These are phyloP conservation scores for Laticauda colubrina DNA, from an alignment of 2,113 vertebrate genomes.

Conservation along the genomic window DNA sequence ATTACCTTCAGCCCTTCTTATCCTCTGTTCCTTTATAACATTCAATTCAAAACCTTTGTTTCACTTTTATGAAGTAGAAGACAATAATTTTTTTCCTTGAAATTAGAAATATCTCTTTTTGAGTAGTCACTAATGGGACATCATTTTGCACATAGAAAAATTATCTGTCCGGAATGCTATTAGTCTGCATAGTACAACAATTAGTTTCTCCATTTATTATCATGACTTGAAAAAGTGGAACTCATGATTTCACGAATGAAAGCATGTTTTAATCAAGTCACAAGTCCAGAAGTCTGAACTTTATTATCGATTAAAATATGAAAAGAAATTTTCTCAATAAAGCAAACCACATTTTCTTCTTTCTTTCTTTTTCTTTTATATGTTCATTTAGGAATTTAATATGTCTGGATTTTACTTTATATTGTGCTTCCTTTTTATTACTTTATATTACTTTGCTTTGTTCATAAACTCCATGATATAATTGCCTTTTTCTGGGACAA, in stretches of 20 bases:
- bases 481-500: conserved; percentile 56
- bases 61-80: conserved; percentile 47
- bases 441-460: conserved; percentile 63
- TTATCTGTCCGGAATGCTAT: not conserved
- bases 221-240: conserved; percentile 41
- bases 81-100: conserved; percentile 45
- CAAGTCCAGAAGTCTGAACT: conserved; percentile 46
- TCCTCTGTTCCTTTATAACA: not conserved
- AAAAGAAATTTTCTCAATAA: conserved; percentile 62
- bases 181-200: conserved; percentile 23
- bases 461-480: conserved; percentile 59
- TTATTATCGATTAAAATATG: conserved; percentile 66
- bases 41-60: conserved; percentile 44
- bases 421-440: conserved; percentile 67
- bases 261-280: conserved; percentile 48
- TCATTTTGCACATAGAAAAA: conserved; percentile 20
- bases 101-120: conserved; percentile 9
- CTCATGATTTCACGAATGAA: conserved; percentile 36
- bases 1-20: conserved; percentile 46
- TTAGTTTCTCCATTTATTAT: conserved; percentile 36
- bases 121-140: conserved; percentile 34
- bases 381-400: conserved; percentile 69
- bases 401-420: conserved; percentile 59
- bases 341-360: conserved; percentile 49
- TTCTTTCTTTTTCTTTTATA: conserved; percentile 54